Base-by-base conservation (phyloP, 2,888 invertebrate species). In the Eilema sororculum region DNA sequence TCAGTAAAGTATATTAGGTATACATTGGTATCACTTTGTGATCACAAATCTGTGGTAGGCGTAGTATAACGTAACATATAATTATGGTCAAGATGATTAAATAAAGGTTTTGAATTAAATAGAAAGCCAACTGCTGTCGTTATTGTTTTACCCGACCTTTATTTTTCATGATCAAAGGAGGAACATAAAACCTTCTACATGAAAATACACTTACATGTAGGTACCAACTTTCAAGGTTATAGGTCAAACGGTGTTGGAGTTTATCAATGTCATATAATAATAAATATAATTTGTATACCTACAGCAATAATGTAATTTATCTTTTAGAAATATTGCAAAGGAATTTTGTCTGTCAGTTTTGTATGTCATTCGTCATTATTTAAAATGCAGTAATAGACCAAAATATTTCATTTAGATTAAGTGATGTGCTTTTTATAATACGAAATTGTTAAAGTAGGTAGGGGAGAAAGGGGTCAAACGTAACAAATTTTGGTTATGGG, bases 121-220 rank as follows among this genome's bases (percentile, higher is more conserved):
- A n/a, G n/a, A n/a, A 52, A 52, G 52, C 8, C n/a, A 8, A 52
- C 41, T 52, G 9, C 8, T n/a, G 5, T 46, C 46, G 52, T n/a
- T n/a, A 52, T 52, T 52, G 20, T n/a, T 52, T 9, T 8, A 52
- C 52, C n/a, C 52, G 9, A 1, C 52, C n/a, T 52, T 52, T 52
- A 52, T 52, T 20, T 46, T 46, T 52, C n/a, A 52, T n/a, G n/a
- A 52, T 52, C n/a, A 52, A 46, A 52, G 52, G n/a, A n/a, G 52
- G 9, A 2, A n/a, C 52, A 52, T 52, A 52, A 52, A n/a, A 52
- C n/a, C n/a, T 52, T 52, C 52, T 52, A 52, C 52, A n/a, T n/a
- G 52, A n/a, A n/a, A 52, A 52, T n/a, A 52, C 52, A n/a, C 52
- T 52, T 52, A 52, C n/a, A n/a, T 52, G 46, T 20, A n/a, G n/a